Base-by-base conservation (phyloP, 1,140 invertebrate species). In the Globodera rostochiensis region DNA sequence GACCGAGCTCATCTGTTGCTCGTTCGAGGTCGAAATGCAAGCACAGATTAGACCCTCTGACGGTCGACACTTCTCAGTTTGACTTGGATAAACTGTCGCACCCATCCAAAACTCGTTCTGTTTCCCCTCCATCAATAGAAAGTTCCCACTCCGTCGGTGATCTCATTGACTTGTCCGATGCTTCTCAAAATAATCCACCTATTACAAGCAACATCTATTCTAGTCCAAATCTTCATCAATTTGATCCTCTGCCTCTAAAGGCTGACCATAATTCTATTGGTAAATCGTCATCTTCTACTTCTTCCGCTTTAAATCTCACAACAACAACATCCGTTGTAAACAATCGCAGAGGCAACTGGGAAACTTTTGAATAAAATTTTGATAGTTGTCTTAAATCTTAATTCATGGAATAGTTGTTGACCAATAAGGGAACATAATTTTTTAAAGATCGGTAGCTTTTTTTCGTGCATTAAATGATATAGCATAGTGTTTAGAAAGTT, bases 41-140 rank as follows among this genome's bases (percentile, higher is more conserved):
- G 25, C 53, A 83, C 21, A 76, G 84, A 73, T 50, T 66, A 9
- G 73, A 84, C 50, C 82, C 82, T 11, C 83, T 83, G 9, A 64
- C 71, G 4, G 69, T 83, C 13, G 82, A 83, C 73, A 82, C 82
- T 36, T 67, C 80, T 7, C 60, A 83, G 36, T 83, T 74, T 57
- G 66, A 77, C 73, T 84, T 83, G 45, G 67, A 83, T 77, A 83
- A 84, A 21, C 8, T 11, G 19, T 60, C 79, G 6, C 13, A 21
- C 25, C 11, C 7, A 0, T 64, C 36, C 49, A 76, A 70, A 60
- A 76, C 74, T 6, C 74, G 47, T 57, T 47, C n/a, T 49, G 46
- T 45, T 8, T 81, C 80, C 6, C 53, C 73, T 6, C 77, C 83
- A n/a, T 79, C 82, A 49, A 82, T 74, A 9, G 82, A 84, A 85